Base-by-base conservation (phyloP, 2,797 vertebrate genomes). In the Iguana delicatissima region DNA sequence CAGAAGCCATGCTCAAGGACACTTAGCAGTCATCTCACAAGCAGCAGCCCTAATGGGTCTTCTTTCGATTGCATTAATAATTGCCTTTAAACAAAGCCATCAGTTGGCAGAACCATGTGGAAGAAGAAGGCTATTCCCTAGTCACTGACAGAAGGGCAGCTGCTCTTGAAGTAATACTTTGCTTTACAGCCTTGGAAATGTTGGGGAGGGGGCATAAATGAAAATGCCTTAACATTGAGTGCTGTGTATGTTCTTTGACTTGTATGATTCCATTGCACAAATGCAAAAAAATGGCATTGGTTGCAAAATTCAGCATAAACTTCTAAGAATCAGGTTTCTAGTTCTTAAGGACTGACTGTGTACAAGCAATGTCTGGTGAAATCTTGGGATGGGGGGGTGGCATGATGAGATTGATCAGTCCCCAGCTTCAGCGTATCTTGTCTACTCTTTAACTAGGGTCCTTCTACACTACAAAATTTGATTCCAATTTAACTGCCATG, bases 1-100 rank as follows among this genome's bases (percentile, higher is more conserved):
- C 52, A 24, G 62, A 50, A 62, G 26, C 82, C 84, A 42, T 14
- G 35, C 50, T 85, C 46, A 92, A 90, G 84, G 86, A 84, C 88
- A 24, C 62, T 83, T 50, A n/a, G 92, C 73, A 79, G 73, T 88
- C 93, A 84, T 80, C 86, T 62, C 22, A 69, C 87, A 62, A 24
- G 79, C 50, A 74, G 73, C 82, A 26, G 29, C 6, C 24, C 46
- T 64, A 38, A n/a, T 26, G 32, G 59, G 35, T 29, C 10, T 2
- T 24, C 16, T 14, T n/a, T 2, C 38, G 1, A 1, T 42, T 4
- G 88, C 50, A 59, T 90, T 80, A 42, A 80, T 57, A 24, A 84
- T 69, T 88, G 69, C 80, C 87, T 84, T 89, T 50, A 12, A 50
- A 52, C 59, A 62, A 84, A 46, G 77, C 84, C 81, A 12, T 0